These are phyloP conservation scores for Perizoma affinitatum DNA, from an alignment of 2,888 invertebrate genomes.

Conservation along the genomic window DNA sequence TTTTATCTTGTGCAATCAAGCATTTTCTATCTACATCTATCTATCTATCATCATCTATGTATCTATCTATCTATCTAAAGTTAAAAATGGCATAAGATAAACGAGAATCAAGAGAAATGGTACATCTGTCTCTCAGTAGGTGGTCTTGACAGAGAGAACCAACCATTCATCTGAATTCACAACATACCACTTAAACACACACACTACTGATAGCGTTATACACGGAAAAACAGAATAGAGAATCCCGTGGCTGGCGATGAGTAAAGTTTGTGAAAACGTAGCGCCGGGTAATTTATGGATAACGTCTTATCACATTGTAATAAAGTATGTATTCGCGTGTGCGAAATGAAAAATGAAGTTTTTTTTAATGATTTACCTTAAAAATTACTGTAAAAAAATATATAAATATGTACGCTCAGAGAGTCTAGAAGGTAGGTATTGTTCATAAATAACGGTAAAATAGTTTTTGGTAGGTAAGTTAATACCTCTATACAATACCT, in stretches of 20 bases:
- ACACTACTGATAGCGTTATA: slow-evolving; percentile 21
- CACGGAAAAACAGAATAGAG: slow-evolving; percentile 26
- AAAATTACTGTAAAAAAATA: too few relatives aligned
- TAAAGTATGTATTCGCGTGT: slow-evolving; percentile 59
- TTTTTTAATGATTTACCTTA: not conserved
- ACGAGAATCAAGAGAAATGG: slow-evolving; percentile 58
- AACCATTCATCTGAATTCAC: slow-evolving; percentile 78
- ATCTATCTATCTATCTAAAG: slow-evolving; percentile 48
- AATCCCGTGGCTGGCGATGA: slow-evolving; percentile 15
- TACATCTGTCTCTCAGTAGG: slow-evolving; percentile 79
- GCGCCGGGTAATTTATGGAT: slow-evolving; percentile 66
- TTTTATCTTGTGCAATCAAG: too few relatives aligned
- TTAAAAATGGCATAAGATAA: slow-evolving; percentile 64
- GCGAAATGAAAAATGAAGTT: slow-evolving; percentile 58
- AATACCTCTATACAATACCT: too few relatives aligned
- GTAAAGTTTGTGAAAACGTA: slow-evolving; percentile 41
- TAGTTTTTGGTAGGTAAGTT: too few relatives aligned
- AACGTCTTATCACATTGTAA: slow-evolving; percentile 53
- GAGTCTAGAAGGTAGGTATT: too few relatives aligned
- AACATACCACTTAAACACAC: slow-evolving; percentile 37
- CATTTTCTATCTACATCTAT: too few relatives aligned
- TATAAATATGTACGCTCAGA: too few relatives aligned
- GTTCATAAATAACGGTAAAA: too few relatives aligned
- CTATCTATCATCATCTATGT: too few relatives aligned
- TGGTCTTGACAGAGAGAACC: slow-evolving; percentile 67